Evolutionary conservation across 1,140 invertebrate species (phyloP).

Genomic region (Tigriopus japonicus): DNA sequence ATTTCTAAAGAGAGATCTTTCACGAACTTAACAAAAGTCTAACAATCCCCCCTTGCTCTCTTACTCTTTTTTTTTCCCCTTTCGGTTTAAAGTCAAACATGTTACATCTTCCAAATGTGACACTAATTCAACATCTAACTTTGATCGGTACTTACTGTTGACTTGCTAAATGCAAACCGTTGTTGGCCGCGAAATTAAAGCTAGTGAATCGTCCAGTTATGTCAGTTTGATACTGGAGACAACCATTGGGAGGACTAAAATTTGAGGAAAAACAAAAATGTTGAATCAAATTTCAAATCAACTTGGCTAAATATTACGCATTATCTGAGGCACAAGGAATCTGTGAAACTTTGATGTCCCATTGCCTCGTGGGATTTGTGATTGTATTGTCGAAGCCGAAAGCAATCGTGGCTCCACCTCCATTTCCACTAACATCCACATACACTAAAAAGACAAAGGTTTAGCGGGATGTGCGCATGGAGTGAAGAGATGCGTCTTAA

Average conservation of each 20-base stretch:
- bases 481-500: too few relatives aligned
- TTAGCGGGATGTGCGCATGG: neutral
- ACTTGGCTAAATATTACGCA: neutral
- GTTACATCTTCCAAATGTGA: too few relatives aligned
- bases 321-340: constrained; percentile 3
- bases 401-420: neutral
- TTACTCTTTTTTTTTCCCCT: too few relatives aligned
- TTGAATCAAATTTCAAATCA: too few relatives aligned
- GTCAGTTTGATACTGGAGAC: constrained; percentile 7
- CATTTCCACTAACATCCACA: neutral
- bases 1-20: too few relatives aligned
- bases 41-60: too few relatives aligned
- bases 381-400: neutral
- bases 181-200: neutral
- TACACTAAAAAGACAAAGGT: neutral
- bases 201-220: neutral
- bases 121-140: too few relatives aligned
- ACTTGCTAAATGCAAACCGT: too few relatives aligned
- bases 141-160: too few relatives aligned
- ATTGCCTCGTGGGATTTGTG: neutral
- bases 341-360: neutral
- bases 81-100: too few relatives aligned
- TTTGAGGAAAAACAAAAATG: neutral
- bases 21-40: too few relatives aligned
- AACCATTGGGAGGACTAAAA: neutral